These are phyloP conservation scores for Entelurus aequoreus DNA, from an alignment of 2,113 vertebrate species.

Conservation along the genomic window DNA sequence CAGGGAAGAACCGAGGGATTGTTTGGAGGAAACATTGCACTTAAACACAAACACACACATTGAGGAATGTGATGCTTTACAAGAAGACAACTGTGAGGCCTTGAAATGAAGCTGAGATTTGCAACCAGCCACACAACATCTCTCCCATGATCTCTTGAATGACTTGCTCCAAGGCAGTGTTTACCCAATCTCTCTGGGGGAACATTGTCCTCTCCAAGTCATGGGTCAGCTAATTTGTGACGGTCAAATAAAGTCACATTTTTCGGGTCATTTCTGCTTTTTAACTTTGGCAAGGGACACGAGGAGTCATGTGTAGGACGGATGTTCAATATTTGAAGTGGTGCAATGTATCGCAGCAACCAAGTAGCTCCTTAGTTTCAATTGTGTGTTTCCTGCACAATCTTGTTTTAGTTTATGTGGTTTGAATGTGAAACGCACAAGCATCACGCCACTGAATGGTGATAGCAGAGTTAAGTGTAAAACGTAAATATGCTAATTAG, in stretches of 20 bases:
- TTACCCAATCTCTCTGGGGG: neutral
- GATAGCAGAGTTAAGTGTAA: too few relatives aligned
- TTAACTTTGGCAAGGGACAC: slow-evolving; percentile 15
- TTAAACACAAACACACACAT: slow-evolving; percentile 11
- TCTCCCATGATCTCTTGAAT: slow-evolving; percentile 13
- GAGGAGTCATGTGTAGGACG: neutral
- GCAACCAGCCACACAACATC: slow-evolving; percentile 14
- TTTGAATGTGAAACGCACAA: too few relatives aligned
- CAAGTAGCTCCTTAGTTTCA: too few relatives aligned
- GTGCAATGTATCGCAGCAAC: too few relatives aligned
- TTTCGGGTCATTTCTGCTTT: slow-evolving; percentile 12
- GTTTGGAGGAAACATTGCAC: slow-evolving; percentile 21
- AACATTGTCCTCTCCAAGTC: slow-evolving; percentile 15
- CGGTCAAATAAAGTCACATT: slow-evolving; percentile 17
- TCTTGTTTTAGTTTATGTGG: too few relatives aligned
- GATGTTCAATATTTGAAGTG: too few relatives aligned
- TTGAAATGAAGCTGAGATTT: slow-evolving; percentile 43
- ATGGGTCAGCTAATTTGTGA: slow-evolving; percentile 16
- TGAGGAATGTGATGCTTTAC: slow-evolving; percentile 29
- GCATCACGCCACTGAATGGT: too few relatives aligned
- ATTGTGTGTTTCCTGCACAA: too few relatives aligned
- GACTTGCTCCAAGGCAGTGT: slow-evolving; percentile 10
- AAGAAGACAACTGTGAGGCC: slow-evolving; percentile 25
- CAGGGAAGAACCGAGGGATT: slow-evolving; percentile 41
- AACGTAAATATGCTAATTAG: too few relatives aligned